These are phyloP conservation scores for Chrysolina americana DNA, from an alignment of 2,888 invertebrate species.

Conservation along the genomic window DNA sequence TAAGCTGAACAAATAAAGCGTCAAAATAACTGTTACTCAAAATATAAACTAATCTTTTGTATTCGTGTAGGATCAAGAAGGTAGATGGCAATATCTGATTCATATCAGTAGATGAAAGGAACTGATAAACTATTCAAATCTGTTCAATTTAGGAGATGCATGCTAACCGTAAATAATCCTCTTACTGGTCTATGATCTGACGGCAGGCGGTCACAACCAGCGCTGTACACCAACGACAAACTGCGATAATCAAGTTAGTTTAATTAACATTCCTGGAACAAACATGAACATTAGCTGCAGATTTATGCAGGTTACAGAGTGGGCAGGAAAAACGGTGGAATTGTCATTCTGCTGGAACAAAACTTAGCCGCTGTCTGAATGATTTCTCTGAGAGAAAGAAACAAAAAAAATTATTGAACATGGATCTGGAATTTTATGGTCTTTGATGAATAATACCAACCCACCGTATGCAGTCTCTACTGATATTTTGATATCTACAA, in stretches of 20 bases:
- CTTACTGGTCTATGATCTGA: constrained; percentile 45
- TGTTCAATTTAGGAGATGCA: constrained; percentile 46
- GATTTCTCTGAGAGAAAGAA: too few species aligned
- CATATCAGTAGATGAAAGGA: constrained; percentile 11
- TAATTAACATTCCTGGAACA: constrained; percentile 18
- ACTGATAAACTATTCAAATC: constrained; percentile 32
- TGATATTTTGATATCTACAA: too few species aligned
- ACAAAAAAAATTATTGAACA: too few species aligned
- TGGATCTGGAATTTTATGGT: too few species aligned
- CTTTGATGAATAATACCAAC: too few species aligned
- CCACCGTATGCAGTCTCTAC: too few species aligned
- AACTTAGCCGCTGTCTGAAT: too few species aligned
- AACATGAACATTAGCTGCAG: constrained; percentile 10
- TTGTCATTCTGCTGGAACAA: neutral
- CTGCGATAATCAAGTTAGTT: constrained; percentile 16
- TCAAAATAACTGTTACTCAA: neutral
- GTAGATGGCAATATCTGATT: neutral
- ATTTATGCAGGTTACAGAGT: constrained; percentile 8
- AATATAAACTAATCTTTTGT: too few species aligned
- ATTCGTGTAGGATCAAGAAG: neutral
- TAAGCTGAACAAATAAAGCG: neutral
- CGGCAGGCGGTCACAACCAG: constrained; percentile 35
- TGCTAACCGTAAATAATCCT: constrained; percentile 45
- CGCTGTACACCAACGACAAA: constrained; percentile 1
- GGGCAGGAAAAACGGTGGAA: neutral